Base-by-base conservation (phyloP, 2,888 invertebrate species). In the Galerucella calmariensis region DNA sequence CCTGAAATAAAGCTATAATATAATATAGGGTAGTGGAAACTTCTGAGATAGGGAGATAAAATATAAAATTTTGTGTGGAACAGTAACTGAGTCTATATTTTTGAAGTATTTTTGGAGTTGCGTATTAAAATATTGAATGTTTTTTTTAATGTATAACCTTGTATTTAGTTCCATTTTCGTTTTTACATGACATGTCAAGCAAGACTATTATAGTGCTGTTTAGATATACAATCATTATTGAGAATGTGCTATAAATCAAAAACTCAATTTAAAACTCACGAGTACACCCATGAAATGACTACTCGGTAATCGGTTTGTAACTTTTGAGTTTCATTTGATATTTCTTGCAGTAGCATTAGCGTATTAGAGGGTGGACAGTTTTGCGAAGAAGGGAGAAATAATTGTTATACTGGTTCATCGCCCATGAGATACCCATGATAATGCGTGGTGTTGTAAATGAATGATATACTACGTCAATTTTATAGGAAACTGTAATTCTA, bases 361-460 rank as follows among this genome's bases (percentile, higher is more conserved):
- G 35, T 14, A 61, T 9, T 12, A 24, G 61, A 1, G 16, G 61
- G 61, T 24, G 58, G 58, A 58, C 58, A 41, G 24, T 61, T 48
- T 46, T 53, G 65, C 16, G 65, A 59, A 41, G 35, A 41, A 12
- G 27, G 3, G 66, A 65, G 12, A 35, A 44, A 12, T 14, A 12
- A 44, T 16, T 12, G 11, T 56, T 56, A 8, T 27, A 9, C 27
- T 56, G 56, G 53, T 48, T 44, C 44, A 14, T 63, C 63, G 44
- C 14, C 41, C 44, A 14, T n/a, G 44, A 63, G 44, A 44, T 27
- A 10, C 75, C 72, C 69, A 41, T 53, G 61, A 27, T 61, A 58
- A 63, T 72, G n/a, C 58, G 72, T 66, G 56, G 73, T 73, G 69
- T 73, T 72, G 77, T 75, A 74, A 74, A 74, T 69, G 20, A 20